Evolutionary conservation across 2,113 vertebrate genomes (phyloP).

Genomic region (Neofelis nebulosa): DNA sequence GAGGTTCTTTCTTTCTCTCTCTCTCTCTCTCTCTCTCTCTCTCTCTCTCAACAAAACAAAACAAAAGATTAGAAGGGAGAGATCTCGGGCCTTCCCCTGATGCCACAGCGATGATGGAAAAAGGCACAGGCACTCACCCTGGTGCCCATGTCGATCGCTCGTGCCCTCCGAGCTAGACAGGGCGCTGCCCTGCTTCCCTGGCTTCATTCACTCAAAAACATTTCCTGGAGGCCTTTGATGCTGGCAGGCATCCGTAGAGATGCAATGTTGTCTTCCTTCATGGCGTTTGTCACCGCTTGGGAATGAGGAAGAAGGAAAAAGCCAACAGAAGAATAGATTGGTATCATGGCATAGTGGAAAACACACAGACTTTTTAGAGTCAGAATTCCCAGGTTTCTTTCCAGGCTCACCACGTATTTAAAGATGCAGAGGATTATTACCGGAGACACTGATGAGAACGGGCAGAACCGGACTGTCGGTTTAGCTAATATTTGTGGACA

Average conservation of each 20-base stretch:
- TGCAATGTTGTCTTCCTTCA: rapidly evolving
- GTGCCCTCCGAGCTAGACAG: background rate
- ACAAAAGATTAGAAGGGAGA: background rate
- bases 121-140: rapidly evolving
- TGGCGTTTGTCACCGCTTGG: rapidly evolving
- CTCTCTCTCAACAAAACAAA: too few relatives aligned
- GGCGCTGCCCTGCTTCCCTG: background rate
- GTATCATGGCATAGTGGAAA: background rate
- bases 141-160: rapidly evolving
- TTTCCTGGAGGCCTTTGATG: rapidly evolving
- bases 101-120: background rate
- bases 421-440: background rate
- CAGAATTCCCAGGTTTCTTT: background rate
- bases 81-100: background rate
- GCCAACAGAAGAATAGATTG: background rate
- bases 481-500: background rate
- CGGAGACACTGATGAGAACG: too few relatives aligned
- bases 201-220: background rate
- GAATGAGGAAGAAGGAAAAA: background rate
- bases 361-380: background rate
- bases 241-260: rapidly evolving
- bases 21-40: too few relatives aligned
- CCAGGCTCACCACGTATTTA: background rate
- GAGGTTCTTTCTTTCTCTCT: too few relatives aligned
- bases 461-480: background rate